These are phyloP conservation scores for Mythimna pallens DNA, from an alignment of 2,888 invertebrate genomes.

Conservation along the genomic window DNA sequence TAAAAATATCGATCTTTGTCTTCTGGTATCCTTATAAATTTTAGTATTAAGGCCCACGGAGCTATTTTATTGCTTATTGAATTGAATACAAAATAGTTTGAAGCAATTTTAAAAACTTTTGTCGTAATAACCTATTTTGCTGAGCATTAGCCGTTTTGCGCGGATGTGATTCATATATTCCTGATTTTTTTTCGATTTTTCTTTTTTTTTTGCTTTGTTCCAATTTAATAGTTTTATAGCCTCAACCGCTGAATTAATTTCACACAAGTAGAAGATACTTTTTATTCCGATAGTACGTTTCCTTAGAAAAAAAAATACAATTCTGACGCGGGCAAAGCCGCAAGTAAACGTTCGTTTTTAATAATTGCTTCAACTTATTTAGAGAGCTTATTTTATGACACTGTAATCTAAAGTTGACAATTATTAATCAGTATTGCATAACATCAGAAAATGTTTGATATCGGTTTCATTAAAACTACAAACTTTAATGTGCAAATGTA, in stretches of 20 bases:
- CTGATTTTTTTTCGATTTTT: too few species aligned
- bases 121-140: not conserved
- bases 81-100: constrained; percentile 1
- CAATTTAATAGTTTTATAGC: not conserved
- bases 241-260: not conserved
- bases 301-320: not conserved
- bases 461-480: not conserved
- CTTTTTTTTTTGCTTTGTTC: too few species aligned
- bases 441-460: not conserved
- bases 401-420: constrained; percentile 6
- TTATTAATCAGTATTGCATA: not conserved
- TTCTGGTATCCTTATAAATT: not conserved
- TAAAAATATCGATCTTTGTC: not conserved
- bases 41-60: not conserved
- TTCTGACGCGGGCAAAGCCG: not conserved
- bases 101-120: not conserved
- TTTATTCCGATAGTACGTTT: not conserved
- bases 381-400: not conserved
- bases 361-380: not conserved
- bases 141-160: not conserved
- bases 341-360: not conserved
- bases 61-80: constrained; percentile 13
- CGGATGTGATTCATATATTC: too few species aligned
- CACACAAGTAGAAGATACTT: not conserved
- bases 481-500: constrained; percentile 6